These are phyloP conservation scores for Branchinecta lynchi DNA, from an alignment of 1,140 invertebrate genomes.

Conservation along the genomic window DNA sequence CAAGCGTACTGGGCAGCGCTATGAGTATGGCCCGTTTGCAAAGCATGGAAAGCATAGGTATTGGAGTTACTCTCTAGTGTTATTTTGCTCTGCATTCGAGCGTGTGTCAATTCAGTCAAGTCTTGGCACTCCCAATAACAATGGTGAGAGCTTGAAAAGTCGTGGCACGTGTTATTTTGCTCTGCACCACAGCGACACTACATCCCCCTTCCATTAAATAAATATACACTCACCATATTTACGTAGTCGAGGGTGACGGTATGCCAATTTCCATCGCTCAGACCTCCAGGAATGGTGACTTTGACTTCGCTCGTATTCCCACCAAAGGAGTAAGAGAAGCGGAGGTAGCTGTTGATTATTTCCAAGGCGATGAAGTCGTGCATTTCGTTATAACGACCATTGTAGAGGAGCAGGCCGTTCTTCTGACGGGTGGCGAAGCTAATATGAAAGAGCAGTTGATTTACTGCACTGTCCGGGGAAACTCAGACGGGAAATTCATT, in stretches of 20 bases:
- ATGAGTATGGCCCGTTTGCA: no score
- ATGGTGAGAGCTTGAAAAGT: no score
- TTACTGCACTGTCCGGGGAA: neutral
- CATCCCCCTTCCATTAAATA: no score
- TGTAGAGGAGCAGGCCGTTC: conserved; percentile 78
- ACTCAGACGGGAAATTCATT: neutral
- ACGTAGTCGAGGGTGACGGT: conserved; percentile 70
- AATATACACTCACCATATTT: conserved; percentile 47
- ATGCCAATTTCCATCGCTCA: conserved; percentile 87
- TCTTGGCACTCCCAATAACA: no score
- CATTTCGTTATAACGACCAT: conserved; percentile 84
- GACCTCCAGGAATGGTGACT: conserved; percentile 48
- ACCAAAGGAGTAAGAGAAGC: conserved; percentile 82
- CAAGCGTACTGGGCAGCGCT: no score
- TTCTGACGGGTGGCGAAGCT: conserved; percentile 70
- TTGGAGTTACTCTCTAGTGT: no score
- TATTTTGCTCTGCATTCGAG: no score
- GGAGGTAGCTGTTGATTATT: conserved; percentile 51
- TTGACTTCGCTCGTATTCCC: conserved; percentile 49
- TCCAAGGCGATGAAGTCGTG: conserved; percentile 91
- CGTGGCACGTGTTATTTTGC: no score
- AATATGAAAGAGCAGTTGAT: conserved; percentile 23
- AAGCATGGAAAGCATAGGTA: no score
- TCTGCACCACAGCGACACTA: no score
- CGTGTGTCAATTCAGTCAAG: no score